These are phyloP conservation scores for Spodoptera frugiperda DNA, from an alignment of 1,140 invertebrate species.

Conservation along the genomic window DNA sequence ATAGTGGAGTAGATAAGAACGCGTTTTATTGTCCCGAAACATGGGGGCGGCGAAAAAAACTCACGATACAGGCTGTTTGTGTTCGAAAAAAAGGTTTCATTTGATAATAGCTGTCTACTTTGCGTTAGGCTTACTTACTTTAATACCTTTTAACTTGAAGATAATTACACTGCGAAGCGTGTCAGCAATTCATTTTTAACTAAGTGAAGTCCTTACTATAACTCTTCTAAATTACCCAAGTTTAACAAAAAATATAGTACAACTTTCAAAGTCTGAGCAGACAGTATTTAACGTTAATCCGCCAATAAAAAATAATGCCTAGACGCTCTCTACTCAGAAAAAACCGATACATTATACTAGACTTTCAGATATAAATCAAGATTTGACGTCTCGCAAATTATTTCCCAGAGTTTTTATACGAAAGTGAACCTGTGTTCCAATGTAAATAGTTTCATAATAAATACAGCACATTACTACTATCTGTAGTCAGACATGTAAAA, in stretches of 20 bases:
- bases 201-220: not conserved
- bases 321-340: constrained; percentile 3
- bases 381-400: constrained; percentile 31
- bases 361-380: constrained; percentile 25
- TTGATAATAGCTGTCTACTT: constrained; percentile 23
- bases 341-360: constrained; percentile 23
- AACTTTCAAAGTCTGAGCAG: constrained; percentile 24
- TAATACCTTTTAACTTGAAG: constrained; percentile 5
- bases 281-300: constrained; percentile 26
- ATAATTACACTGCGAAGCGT: not conserved
- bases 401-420: constrained; percentile 17
- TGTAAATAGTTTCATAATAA: constrained; percentile 58
- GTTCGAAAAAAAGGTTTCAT: constrained; percentile 45
- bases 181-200: not conserved
- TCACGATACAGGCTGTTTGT: constrained; percentile 65
- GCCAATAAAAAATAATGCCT: constrained; percentile 14
- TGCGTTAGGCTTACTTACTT: not conserved
- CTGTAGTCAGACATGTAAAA: constrained; percentile 44
- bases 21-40: constrained; percentile 77
- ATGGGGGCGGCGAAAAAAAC: constrained; percentile 75
- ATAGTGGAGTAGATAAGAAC: constrained; percentile 76
- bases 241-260: constrained; percentile 8
- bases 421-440: constrained; percentile 38
- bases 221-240: constrained; percentile 13
- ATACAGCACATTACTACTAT: constrained; percentile 62